These are phyloP conservation scores for Propithecus perrieri DNA, from an alignment of 2,797 vertebrate genomes.

Conservation along the genomic window DNA sequence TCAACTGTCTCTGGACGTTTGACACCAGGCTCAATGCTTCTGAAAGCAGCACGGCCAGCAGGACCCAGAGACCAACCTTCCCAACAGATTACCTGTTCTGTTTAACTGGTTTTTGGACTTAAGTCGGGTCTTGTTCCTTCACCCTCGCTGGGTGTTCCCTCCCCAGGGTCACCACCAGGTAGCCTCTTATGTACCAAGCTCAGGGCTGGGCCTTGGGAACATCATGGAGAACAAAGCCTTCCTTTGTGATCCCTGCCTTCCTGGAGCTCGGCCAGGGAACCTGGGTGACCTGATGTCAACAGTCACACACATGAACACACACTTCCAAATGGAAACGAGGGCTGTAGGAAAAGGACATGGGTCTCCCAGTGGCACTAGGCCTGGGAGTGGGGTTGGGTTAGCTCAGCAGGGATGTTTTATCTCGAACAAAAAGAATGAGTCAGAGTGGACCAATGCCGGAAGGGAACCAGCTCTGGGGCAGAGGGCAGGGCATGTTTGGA, in stretches of 20 bases:
- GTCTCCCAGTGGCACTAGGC: background rate
- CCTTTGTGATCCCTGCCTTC: background rate
- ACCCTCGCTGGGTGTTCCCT: rapidly evolving
- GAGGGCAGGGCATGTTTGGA: background rate
- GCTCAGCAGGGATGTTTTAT: too few species aligned
- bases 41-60: background rate
- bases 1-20: background rate
- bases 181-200: background rate
- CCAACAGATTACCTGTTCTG: too few species aligned
- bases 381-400: background rate
- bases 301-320: rapidly evolving
- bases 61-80: background rate
- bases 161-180: background rate
- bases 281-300: background rate
- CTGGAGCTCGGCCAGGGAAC: background rate
- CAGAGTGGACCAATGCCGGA: too few species aligned
- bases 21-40: rapidly evolving
- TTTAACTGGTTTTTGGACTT: background rate
- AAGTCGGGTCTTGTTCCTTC: background rate
- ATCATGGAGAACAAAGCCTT: background rate
- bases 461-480: background rate
- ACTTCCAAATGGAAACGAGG: background rate
- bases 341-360: rapidly evolving
- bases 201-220: background rate
- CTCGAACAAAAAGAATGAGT: background rate